Evolutionary conservation across 2,113 vertebrate species (phyloP).

Genomic region (Malurus alboscapulatus): DNA sequence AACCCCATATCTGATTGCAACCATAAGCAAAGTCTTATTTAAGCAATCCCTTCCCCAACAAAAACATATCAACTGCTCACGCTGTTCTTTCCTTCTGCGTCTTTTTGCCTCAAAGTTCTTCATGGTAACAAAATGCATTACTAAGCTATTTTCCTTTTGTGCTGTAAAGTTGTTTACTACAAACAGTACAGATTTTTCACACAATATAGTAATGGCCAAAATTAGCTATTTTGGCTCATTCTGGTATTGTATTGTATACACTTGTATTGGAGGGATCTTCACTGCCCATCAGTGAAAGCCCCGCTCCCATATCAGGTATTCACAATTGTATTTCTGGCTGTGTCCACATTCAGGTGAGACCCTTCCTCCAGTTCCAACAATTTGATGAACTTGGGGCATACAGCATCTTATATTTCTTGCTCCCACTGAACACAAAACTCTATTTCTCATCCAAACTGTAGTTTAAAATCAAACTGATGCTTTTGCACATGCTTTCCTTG

Average conservation of each 20-base stretch:
- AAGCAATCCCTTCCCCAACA: constrained; percentile 12
- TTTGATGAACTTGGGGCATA: not conserved
- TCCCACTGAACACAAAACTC: not conserved
- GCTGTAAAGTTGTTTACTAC: not conserved
- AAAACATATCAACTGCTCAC: not conserved
- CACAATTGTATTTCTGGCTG: not conserved
- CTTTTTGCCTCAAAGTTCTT: not conserved
- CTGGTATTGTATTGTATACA: not conserved
- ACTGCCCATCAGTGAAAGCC: not conserved
- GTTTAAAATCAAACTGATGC: not conserved
- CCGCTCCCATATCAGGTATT: accelerated
- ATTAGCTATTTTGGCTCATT: not conserved
- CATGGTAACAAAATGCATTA: not conserved
- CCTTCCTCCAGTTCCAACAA: not conserved
- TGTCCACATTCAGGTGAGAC: not conserved
- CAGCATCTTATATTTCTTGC: not conserved
- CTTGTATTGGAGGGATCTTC: not conserved
- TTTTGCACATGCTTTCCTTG: not conserved
- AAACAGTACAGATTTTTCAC: not conserved
- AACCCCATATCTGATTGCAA: not conserved
- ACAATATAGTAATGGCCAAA: not conserved
- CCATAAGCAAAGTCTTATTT: not conserved
- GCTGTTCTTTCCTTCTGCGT: not conserved
- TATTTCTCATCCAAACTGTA: not conserved
- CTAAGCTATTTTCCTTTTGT: not conserved